phyloP scores from a whole-genome alignment of 2,113 vertebrate species.

The Uria aalge region DNA sequence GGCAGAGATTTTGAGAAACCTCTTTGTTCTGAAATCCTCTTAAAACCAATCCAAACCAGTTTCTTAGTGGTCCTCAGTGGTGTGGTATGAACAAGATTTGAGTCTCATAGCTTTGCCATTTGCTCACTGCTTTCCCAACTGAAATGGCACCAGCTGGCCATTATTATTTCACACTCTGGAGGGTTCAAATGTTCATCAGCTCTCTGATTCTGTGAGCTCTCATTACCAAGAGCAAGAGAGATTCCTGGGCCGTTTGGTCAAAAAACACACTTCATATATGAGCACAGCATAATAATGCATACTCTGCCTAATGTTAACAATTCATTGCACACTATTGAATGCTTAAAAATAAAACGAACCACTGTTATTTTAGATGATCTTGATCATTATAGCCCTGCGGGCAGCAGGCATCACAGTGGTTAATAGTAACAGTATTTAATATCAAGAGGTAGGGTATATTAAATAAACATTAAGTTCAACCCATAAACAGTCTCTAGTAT shows the following conservation, averaged over 20 bases:
- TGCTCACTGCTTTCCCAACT: background rate
- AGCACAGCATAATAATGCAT: background rate
- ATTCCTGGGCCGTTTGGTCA: constrained; percentile 1
- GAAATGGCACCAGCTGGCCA: constrained; percentile 37
- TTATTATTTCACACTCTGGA: constrained; percentile 26
- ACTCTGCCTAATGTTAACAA: background rate
- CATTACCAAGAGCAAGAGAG: background rate
- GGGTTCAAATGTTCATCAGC: constrained; percentile 25
- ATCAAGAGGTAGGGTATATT: background rate
- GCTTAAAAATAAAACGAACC: background rate
- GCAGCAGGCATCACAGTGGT: constrained; percentile 4
- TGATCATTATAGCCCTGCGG: background rate
- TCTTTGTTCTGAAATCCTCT: constrained; percentile 20
- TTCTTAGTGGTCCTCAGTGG: background rate
- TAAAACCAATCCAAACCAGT: constrained; percentile 8
- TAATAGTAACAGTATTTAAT: background rate
- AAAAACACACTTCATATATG: background rate
- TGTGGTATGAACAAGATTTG: background rate
- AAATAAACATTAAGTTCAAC: background rate
- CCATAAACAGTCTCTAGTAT: background rate
- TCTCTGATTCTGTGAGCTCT: background rate
- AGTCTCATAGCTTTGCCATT: background rate
- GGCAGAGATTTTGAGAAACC: constrained; percentile 4
- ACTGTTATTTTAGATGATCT: background rate
- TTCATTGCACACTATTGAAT: background rate